These are phyloP conservation scores for Drosophila antonietae DNA, from an alignment of 2,888 invertebrate species.

Conservation along the genomic window DNA sequence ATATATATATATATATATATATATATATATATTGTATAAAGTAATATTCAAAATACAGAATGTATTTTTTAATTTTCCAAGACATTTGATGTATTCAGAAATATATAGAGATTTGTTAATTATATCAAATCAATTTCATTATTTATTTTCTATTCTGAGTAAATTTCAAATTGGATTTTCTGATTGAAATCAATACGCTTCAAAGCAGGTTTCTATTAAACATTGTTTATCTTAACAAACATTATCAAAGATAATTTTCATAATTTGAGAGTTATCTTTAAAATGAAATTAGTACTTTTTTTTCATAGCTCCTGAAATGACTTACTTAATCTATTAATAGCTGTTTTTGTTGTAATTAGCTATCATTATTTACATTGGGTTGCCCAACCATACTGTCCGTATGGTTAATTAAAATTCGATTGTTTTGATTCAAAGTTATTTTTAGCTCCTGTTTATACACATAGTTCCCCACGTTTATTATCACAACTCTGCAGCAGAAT, in stretches of 20 bases:
- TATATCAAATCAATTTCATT: not conserved
- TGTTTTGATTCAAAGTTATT: conserved; percentile 28
- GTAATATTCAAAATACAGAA: not conserved
- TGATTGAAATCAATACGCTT: not conserved
- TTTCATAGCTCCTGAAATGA: not conserved
- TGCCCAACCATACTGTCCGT: conserved; percentile 13
- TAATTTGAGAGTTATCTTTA: not conserved
- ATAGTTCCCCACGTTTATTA: conserved; percentile 6
- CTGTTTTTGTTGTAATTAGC: not conserved
- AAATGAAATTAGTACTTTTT: not conserved
- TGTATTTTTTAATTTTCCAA: not conserved
- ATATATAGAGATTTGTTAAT: too few species aligned
- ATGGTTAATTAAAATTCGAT: conserved; percentile 26
- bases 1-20: too few species aligned
- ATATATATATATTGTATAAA: too few species aligned
- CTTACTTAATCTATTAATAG: conserved; percentile 8
- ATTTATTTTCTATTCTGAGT: not conserved
- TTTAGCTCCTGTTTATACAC: conserved; percentile 20
- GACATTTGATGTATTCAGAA: too few species aligned
- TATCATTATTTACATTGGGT: conserved; percentile 1
- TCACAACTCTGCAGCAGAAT: conserved; percentile 29
- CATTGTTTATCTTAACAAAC: not conserved
- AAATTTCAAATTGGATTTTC: not conserved
- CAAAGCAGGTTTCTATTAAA: not conserved
- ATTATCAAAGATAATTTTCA: too few species aligned